Conservation (phyloP, 2,113 vertebrate species). For the Heliornis fulica region DNA sequence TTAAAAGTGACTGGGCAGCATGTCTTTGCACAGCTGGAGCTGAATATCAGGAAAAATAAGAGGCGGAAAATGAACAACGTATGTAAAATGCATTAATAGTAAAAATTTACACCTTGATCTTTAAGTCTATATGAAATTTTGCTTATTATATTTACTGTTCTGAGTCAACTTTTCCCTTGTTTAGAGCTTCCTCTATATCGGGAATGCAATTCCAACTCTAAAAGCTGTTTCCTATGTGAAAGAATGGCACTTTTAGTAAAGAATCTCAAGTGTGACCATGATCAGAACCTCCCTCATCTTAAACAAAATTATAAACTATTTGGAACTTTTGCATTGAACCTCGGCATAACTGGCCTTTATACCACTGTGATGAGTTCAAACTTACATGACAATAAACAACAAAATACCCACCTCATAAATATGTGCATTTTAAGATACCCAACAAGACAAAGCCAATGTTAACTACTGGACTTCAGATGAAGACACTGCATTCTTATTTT, state of each 20-base stretch:
- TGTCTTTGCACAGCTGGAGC: background rate
- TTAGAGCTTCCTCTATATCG: background rate
- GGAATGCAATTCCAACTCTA: background rate
- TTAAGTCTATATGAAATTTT: background rate
- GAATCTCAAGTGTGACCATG: background rate
- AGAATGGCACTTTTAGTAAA: background rate
- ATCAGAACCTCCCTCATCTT: background rate
- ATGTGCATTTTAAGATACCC: background rate
- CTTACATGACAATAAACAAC: background rate
- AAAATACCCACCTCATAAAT: background rate
- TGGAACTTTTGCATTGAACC: background rate
- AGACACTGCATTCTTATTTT: background rate
- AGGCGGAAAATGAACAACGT: background rate
- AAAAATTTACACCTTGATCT: background rate
- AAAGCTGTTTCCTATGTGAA: background rate
- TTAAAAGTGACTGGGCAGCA: background rate
- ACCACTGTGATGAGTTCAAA: background rate
- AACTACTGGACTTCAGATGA: background rate
- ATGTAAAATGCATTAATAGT: background rate
- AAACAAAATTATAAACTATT: background rate
- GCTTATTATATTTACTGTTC: background rate
- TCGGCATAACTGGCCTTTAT: background rate
- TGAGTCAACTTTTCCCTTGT: background rate
- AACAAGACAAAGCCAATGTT: background rate
- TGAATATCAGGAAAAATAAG: background rate